Conservation (phyloP, 1,140 invertebrate genomes). For the Andricus grossulariae region DNA sequence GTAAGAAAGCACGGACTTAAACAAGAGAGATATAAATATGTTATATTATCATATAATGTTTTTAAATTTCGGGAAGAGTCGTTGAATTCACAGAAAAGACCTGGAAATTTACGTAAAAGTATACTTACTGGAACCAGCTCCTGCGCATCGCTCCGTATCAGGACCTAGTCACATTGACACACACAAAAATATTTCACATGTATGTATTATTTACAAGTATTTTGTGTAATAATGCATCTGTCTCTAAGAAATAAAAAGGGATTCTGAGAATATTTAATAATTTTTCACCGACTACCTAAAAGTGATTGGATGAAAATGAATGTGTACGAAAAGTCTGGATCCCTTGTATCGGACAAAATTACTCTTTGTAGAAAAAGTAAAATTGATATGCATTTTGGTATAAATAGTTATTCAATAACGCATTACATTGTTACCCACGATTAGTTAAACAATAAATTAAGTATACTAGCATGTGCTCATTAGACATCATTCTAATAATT, state of each 20-base stretch:
- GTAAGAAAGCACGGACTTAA: background rate
- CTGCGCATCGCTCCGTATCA: constrained; percentile 76
- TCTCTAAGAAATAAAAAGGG: background rate
- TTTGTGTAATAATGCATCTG: constrained; percentile 50
- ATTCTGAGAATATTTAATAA: background rate
- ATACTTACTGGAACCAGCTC: constrained; percentile 79
- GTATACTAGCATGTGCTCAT: background rate
- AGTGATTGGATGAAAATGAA: too few relatives aligned
- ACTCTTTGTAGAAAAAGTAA: background rate
- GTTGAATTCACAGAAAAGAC: constrained; percentile 26
- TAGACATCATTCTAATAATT: background rate
- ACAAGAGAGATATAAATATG: background rate
- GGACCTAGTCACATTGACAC: constrained; percentile 77
- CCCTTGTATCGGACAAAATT: background rate
- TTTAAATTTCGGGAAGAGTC: background rate
- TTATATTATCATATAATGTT: background rate
- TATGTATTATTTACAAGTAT: constrained; percentile 75
- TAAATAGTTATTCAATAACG: background rate
- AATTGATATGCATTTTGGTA: background rate
- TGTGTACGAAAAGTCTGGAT: too few relatives aligned
- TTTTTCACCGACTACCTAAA: too few relatives aligned
- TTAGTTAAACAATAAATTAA: background rate
- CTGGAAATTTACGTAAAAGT: constrained; percentile 45
- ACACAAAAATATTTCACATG: constrained; percentile 74
- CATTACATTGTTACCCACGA: background rate